Base-by-base conservation (phyloP, 1,140 invertebrate species). In the Leptinotarsa texana region DNA sequence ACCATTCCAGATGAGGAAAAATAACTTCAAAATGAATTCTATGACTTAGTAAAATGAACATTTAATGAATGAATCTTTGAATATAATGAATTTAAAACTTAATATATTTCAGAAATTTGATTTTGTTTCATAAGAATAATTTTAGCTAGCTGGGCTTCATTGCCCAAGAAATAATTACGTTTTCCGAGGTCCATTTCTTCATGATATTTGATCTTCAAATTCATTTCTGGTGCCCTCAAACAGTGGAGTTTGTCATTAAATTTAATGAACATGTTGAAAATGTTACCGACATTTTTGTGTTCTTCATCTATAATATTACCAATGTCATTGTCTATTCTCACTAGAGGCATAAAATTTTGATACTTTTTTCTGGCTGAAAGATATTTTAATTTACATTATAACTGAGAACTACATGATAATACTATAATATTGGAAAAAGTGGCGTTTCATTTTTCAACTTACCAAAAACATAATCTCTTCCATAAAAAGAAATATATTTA, bases 401-500 rank as follows among this genome's bases (percentile, higher is more conserved):
- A 8, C 8, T 11, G 8, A 42, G 33, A 42, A 42, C 8, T 42
- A 11, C 33, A 42, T 42, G 33, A 42, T 42, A 33, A 33, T 33
- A 33, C 5, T 8, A 11, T 57, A n/a, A n/a, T 15, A n/a, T 11
- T 42, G 27, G n/a, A 57, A 5, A 57, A 57, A 57, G 6, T 57
- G 51, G 33, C 4, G 33, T 42, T 42, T 33, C 33, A 11, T 33
- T 57, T 57, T 57, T 57, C 13, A 15, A 86, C 86, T 82, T 85
- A 94, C 93, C 91, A 75, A 85, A 84, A 18, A 91, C 87, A 84
- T 95, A 96, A 88, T 98, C 95, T 75, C 89, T 89, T 63, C 90
- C 89, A 84, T 96, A 96, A 86, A 97, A 96, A 13, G 93, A 90
- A 62, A 94, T 88, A 83, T 93, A 92, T 71, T 91, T 90, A 72